Evolutionary conservation across 2,113 vertebrate species (phyloP).

Genomic region (Panurus biarmicus): DNA sequence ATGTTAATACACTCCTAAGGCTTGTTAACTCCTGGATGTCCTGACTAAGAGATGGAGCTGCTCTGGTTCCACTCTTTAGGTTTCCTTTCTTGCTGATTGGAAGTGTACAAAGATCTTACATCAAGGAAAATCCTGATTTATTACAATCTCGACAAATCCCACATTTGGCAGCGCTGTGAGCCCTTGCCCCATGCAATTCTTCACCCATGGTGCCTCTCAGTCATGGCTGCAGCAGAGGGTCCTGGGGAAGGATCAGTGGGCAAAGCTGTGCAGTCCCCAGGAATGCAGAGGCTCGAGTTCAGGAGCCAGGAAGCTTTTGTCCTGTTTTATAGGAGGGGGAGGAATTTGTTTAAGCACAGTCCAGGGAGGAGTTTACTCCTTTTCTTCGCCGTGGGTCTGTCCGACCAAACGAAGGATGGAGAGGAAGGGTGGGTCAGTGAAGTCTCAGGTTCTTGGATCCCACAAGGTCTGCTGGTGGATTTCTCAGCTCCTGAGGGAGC

Average conservation of each 20-base stretch:
- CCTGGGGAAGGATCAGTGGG: background rate
- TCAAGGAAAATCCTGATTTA: background rate
- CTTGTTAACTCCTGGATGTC: background rate
- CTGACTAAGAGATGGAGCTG: background rate
- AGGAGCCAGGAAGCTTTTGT: background rate
- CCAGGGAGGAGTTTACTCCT: background rate
- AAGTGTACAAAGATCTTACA: background rate
- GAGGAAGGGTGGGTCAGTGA: background rate
- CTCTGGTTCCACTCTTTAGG: background rate
- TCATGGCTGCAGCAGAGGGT: fast-evolving
- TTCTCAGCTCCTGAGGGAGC: background rate
- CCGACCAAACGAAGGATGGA: background rate
- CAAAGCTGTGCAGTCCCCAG: background rate
- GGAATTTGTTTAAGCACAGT: background rate
- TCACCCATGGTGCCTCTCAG: fast-evolving
- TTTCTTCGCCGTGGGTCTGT: background rate
- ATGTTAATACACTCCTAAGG: background rate
- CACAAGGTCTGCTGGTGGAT: background rate
- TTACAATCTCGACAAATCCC: background rate
- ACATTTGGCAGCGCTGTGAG: background rate
- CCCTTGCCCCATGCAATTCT: background rate
- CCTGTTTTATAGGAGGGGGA: background rate
- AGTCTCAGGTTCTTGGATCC: fast-evolving
- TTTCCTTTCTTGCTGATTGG: background rate
- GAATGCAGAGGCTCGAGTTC: background rate